Base-by-base conservation (phyloP, 2,888 invertebrate genomes). In the Thymelicus lineola region DNA sequence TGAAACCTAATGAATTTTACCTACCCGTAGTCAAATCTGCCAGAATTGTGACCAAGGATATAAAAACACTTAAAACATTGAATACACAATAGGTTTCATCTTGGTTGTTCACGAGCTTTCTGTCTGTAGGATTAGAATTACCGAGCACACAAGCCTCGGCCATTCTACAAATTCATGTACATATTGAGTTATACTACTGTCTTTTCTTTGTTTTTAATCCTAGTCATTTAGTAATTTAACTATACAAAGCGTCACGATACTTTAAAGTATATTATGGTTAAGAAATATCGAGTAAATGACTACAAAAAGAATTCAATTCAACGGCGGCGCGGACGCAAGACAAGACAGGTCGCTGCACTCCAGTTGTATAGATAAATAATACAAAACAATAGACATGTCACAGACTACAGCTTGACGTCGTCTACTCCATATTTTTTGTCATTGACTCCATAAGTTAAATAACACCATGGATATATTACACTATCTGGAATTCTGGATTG, bases 21-120 rank as follows among this genome's bases (percentile, higher is more conserved):
- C 80, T 82, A 95, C 95, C 95, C 90, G 95, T 95, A 70, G 94
- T 92, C 73, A 95, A 85, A 86, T 95, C 95, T 68, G 94, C 94
- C 76, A 95, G 84, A 82, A 95, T 95, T 67, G 95, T 94, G 73
- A 94, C 91, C 77, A 95, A 87, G 71, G 95, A 95, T 81, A 95
- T 91, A 82, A 94, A 90, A 72, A 94, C 91, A 85, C 94, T 91
- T 74, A 94, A 86, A 77, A 94, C 92, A 84, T 94, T 92, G 75
- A 94, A 87, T 73, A 93, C 85, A 83, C 92, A 91, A 86, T 94
- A 92, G 79, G 89, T 90, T 82, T 91, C 93, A 77, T 91, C 90
- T 74, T 88, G 88, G 77, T 82, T 87, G 74, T 77, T 83, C 45
- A 79, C 74, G 79, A 80, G 80, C 86, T 89, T 91, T 77, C 80